phyloP scores from a whole-genome alignment of 2,113 vertebrate genomes.

The Grallaria varia region DNA sequence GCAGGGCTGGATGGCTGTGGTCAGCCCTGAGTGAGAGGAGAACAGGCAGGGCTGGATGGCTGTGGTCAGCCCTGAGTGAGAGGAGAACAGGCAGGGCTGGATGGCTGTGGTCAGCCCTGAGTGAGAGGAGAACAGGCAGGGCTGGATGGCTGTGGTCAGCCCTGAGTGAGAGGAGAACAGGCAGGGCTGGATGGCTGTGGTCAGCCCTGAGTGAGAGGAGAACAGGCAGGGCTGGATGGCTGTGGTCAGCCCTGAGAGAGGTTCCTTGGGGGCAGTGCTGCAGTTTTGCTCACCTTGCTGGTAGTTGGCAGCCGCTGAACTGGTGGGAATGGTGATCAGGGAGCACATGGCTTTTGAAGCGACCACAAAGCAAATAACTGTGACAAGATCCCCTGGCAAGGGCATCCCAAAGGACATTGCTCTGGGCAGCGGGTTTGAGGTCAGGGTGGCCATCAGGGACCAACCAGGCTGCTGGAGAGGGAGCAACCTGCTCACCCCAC shows the following conservation, averaged over 20 bases:
- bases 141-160: neutral
- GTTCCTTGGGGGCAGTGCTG: neutral
- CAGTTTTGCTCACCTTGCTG: accelerated
- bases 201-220: neutral
- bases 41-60: neutral
- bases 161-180: neutral
- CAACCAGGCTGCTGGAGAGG: neutral
- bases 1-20: neutral
- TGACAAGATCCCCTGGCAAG: neutral
- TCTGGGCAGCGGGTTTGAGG: accelerated
- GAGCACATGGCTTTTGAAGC: neutral
- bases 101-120: neutral
- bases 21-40: neutral
- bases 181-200: neutral
- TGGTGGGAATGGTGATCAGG: neutral
- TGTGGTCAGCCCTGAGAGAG: neutral
- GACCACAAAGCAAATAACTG: neutral
- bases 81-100: neutral
- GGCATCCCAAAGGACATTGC: neutral
- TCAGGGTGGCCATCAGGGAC: neutral
- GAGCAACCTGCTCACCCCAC: neutral
- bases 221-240: neutral
- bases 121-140: neutral
- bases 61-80: neutral
- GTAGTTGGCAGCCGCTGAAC: neutral